Evolutionary conservation across 2,888 invertebrate species (phyloP).

Genomic region (Unio delphinus): DNA sequence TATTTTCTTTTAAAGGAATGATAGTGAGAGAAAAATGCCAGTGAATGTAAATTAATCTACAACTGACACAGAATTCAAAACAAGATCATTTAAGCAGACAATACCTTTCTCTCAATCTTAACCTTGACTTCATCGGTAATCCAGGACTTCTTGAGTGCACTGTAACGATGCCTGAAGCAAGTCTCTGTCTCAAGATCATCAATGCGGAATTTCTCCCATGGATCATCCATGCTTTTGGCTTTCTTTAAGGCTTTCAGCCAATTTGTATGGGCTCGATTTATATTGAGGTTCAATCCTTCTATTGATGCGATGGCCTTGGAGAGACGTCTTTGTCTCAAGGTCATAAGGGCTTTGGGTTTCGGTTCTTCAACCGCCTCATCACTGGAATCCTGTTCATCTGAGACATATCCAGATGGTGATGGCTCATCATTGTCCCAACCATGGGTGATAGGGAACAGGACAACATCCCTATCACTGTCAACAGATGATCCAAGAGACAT

Average conservation of each 20-base stretch:
- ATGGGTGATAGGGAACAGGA: constrained; percentile 57
- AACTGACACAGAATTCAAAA: neutral
- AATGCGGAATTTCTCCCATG: constrained; percentile 74
- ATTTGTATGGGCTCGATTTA: constrained; percentile 38
- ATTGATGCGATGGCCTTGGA: constrained; percentile 44
- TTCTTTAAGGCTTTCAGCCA: constrained; percentile 63
- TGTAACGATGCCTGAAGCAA: constrained; percentile 74
- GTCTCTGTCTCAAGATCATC: constrained; percentile 71
- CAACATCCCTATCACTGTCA: constrained; percentile 52
- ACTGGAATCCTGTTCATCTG: constrained; percentile 36
- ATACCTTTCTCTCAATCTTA: constrained; percentile 73
- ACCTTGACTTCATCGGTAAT: constrained; percentile 73
- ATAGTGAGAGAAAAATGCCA: no score
- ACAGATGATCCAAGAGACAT: constrained; percentile 3
- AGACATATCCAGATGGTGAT: constrained; percentile 31
- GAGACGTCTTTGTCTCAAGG: constrained; percentile 57
- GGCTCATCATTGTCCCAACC: constrained; percentile 29
- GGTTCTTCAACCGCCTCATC: constrained; percentile 19
- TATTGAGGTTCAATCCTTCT: constrained; percentile 26
- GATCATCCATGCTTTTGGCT: constrained; percentile 70
- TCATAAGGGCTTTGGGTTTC: constrained; percentile 46
- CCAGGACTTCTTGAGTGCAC: constrained; percentile 74
- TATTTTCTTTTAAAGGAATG: no score
- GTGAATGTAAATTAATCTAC: neutral
- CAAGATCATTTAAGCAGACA: neutral